Evolutionary conservation across 2,113 vertebrate species (phyloP).

Genomic region (Trinectes maculatus): DNA sequence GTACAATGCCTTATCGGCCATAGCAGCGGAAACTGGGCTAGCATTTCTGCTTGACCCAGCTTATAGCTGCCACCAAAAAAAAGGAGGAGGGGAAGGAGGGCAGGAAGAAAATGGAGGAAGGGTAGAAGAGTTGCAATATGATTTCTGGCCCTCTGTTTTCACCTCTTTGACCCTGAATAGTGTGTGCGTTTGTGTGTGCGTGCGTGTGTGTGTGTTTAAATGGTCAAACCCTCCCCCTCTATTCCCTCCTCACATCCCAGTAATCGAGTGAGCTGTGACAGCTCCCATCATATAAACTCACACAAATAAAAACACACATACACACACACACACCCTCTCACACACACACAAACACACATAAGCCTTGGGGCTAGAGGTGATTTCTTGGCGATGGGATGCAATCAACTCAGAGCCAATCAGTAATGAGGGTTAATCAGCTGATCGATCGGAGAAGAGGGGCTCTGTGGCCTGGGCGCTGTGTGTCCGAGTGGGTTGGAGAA

Average conservation of each 20-base stretch:
- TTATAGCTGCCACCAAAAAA: constrained; percentile 75
- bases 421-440: constrained; percentile 92
- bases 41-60: constrained; percentile 81
- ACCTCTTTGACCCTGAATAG: constrained; percentile 60
- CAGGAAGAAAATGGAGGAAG: constrained; percentile 31
- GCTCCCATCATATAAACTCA: constrained; percentile 57
- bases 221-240: constrained; percentile 51
- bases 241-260: constrained; percentile 65
- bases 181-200: constrained; percentile 41
- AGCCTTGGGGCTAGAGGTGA: constrained; percentile 83
- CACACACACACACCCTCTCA: constrained; percentile 29
- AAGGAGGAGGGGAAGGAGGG: constrained; percentile 58
- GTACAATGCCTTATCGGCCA: constrained; percentile 83
- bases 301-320: constrained; percentile 27
- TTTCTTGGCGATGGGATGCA: constrained; percentile 87
- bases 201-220: constrained; percentile 31
- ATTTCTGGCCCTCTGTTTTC: constrained; percentile 53
- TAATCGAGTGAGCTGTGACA: constrained; percentile 80
- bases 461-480: constrained; percentile 52
- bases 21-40: constrained; percentile 80
- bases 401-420: constrained; percentile 90
- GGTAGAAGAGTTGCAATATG: constrained; percentile 33
- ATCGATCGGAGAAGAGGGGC: constrained; percentile 82
- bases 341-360: constrained; percentile 33
- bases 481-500: background rate